Evolutionary conservation across 2,113 vertebrate species (phyloP), one percentile per base, ranked within the genome.

Genomic region (Castor canadensis): DNA sequence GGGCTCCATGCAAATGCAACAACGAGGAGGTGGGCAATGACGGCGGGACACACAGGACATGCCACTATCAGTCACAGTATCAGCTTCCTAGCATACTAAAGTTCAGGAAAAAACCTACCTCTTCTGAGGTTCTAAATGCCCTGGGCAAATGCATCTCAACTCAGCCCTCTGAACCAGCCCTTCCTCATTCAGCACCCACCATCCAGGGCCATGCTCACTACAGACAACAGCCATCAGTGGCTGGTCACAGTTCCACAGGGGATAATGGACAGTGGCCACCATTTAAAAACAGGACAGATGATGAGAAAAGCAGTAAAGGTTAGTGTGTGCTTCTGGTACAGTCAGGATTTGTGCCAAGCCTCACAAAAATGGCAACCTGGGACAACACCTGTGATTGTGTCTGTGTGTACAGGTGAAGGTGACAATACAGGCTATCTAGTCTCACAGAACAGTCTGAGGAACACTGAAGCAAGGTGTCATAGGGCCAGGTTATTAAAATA

Each of bases 21-120:
- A 20, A 5, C 56, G 40, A 71, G 30, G 52, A 0, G 10, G 22
- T 56, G 15, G 9, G 28, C 3, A 0, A 16, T 11, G 35, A 11
- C 30, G 0, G 22, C 0, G 0, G 19, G 80, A 6, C 47, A 4
- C 45, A 13, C 58, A 5, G 4, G 19, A 17, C 4, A n/a, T 6
- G n/a, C 52, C 35, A 3, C 15, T 45, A 28, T 6, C 13, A 28
- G 22, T 4, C 40, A 26, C 28, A 20, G 67, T 24, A 4, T 9
- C 9, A 5, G 8, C 30, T 17, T 3, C 66, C 4, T 0, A 45
- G 54, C 22, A 30, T 5, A 60, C 7, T 19, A 30, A 62, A 56
- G n/a, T 3, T 13, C 40, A 19, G 9, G 16, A 1, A 26, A 11
- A 71, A n/a, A n/a, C n/a, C n/a, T n/a, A n/a, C n/a, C n/a, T n/a